Evolutionary conservation across 1,140 invertebrate species (phyloP).

Genomic region (Propsilocerus akamusi): DNA sequence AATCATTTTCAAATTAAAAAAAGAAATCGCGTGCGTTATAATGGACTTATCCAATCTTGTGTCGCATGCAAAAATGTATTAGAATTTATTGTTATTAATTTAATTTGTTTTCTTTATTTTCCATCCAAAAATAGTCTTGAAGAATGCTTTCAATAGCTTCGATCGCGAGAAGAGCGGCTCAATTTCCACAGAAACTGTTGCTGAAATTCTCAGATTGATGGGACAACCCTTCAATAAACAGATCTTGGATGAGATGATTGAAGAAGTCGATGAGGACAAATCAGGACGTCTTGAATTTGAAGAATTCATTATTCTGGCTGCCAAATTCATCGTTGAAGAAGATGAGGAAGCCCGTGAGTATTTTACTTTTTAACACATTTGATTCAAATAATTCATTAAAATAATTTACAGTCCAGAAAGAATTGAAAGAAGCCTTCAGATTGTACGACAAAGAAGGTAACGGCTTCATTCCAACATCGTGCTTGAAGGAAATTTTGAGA

Average conservation of each 20-base stretch:
- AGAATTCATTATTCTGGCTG: slow-evolving; percentile 83
- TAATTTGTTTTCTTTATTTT: slow-evolving; percentile 17
- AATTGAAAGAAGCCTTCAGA: slow-evolving; percentile 81
- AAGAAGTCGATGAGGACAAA: slow-evolving; percentile 89
- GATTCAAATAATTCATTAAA: not conserved
- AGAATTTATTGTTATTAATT: too few relatives aligned
- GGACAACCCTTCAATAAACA: slow-evolving; percentile 92
- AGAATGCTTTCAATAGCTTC: slow-evolving; percentile 92
- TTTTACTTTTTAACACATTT: not conserved
- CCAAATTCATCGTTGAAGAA: slow-evolving; percentile 88
- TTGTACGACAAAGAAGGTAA: slow-evolving; percentile 81
- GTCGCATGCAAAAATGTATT: too few relatives aligned
- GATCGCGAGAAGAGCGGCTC: slow-evolving; percentile 85
- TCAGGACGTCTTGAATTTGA: slow-evolving; percentile 87
- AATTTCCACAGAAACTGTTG: slow-evolving; percentile 87
- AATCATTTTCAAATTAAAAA: too few relatives aligned
- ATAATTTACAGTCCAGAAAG: slow-evolving; percentile 48
- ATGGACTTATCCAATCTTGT: too few relatives aligned
- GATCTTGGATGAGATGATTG: slow-evolving; percentile 84
- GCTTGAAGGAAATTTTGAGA: slow-evolving; percentile 74
- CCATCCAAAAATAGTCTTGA: slow-evolving; percentile 68
- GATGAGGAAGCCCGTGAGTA: slow-evolving; percentile 56
- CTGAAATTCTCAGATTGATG: slow-evolving; percentile 84
- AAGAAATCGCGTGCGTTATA: too few relatives aligned
- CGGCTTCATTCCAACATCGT: slow-evolving; percentile 87